Evolutionary conservation across 2,797 vertebrate species (phyloP), one percentile per base, ranked within the genome.

Genomic region (Siniperca obscura): DNA sequence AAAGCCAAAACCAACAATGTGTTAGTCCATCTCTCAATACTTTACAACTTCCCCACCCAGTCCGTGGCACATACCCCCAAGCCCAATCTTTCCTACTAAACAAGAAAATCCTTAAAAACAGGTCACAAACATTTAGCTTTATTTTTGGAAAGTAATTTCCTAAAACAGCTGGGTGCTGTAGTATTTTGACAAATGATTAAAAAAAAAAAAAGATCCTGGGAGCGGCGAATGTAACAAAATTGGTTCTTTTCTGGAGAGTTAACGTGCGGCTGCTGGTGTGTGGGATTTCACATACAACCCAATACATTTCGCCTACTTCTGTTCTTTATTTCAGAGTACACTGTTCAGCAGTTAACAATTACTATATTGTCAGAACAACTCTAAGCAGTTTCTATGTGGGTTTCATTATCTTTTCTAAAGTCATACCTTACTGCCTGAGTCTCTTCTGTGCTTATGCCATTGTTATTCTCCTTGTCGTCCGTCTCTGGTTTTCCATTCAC

Each of bases 371-470:
- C 13, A 70, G n/a, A 2, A 25, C 10, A n/a, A 34, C 22, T 42
- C 42, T 50, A 30, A 77, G 21, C 22, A 22, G 10, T 13, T 60
- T 52, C 56, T 22, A 10, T 14, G 36, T n/a, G 21, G 30, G 21
- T 44, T 78, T 70, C 7, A 34, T 34, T 3, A 1, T 56, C 16
- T 48, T 27, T 38, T 64, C 19, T 53, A 1, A 11, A 46, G 40
- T 73, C 94, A 76, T 92, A 99, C 98, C 96, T 96, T 67, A 90
- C 90, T 75, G 94, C 93, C 87, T 93, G 92, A 2, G 86, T 80
- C 57, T 95, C 92, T 27, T 95, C 94, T 4, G 93, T 80, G 87
- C 83, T 87, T 1, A 78, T 78, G 34, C 90, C 88, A 5, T 94
- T 95, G 7, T 92, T 92, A 22, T 93, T 94, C 84, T 96, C 95